phyloP scores from a whole-genome alignment of 2,113 vertebrate genomes.

The Centrocercus urophasianus region DNA sequence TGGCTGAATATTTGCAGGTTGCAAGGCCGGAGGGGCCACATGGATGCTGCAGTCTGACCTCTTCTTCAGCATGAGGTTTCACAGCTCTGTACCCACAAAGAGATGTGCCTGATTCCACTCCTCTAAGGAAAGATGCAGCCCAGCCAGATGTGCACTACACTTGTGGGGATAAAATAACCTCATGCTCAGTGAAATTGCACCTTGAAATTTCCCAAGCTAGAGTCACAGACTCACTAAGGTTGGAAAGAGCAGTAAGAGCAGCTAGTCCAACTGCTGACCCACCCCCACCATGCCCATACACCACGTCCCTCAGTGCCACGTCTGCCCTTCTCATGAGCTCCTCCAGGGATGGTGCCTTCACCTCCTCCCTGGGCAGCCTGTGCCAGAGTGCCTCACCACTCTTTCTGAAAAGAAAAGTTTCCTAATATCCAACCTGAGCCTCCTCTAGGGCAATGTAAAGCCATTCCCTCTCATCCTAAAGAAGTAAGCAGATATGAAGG shows the following conservation, averaged over 20 bases:
- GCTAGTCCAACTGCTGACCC: neutral
- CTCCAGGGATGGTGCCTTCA: neutral
- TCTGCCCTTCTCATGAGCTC: neutral
- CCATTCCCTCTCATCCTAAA: neutral
- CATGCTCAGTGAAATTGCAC: accelerated
- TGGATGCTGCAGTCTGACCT: neutral
- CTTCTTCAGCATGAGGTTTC: neutral
- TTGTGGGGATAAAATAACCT: neutral
- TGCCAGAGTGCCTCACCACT: neutral
- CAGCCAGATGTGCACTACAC: accelerated
- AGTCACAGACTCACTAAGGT: neutral
- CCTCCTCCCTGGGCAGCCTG: neutral
- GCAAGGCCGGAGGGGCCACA: neutral
- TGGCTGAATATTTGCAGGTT: neutral
- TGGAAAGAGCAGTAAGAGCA: neutral
- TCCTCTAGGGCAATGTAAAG: neutral
- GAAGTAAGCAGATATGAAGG: neutral
- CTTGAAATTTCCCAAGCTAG: neutral
- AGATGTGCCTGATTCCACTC: neutral
- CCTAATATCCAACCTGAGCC: neutral
- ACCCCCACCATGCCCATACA: too few relatives aligned
- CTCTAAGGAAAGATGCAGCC: neutral
- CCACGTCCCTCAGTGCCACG: too few relatives aligned
- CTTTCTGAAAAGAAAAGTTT: neutral
- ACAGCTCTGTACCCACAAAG: accelerated